phyloP scores from a whole-genome alignment of 2,888 invertebrate species.

The Drymonia ruficornis region DNA sequence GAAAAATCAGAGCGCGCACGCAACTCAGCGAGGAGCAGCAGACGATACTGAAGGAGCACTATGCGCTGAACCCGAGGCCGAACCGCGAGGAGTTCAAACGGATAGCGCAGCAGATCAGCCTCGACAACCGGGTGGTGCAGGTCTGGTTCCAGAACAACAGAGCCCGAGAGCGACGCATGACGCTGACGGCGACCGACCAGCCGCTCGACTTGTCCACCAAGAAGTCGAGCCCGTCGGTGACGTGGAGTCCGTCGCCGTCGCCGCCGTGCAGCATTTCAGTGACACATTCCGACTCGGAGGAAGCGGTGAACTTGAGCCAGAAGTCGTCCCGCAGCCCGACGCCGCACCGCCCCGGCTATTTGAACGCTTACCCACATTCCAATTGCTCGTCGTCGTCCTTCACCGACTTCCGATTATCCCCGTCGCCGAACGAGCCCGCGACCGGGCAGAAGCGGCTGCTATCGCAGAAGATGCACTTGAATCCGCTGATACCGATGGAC shows the following conservation, averaged over 20 bases:
- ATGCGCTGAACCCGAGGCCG: constrained; percentile 95
- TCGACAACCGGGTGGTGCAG: constrained; percentile 92
- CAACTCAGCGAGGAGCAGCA: constrained; percentile 98
- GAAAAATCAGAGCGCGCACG: constrained; percentile 96
- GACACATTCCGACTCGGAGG: constrained; percentile 87
- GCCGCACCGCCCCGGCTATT: constrained; percentile 78
- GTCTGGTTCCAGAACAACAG: constrained; percentile 99
- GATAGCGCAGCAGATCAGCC: constrained; percentile 92
- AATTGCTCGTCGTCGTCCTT: constrained; percentile 85
- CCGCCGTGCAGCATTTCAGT: constrained; percentile 86
- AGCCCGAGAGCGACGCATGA: constrained; percentile 92
- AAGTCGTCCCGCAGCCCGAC: constrained; percentile 87
- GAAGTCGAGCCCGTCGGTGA: constrained; percentile 84
- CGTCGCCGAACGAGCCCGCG: constrained; percentile 76
- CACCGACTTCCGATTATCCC: constrained; percentile 77
- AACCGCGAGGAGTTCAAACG: constrained; percentile 96
- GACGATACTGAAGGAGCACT: constrained; percentile 94
- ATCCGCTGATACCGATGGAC: constrained; percentile 87
- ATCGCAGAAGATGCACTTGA: constrained; percentile 60
- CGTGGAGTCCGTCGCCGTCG: constrained; percentile 86
- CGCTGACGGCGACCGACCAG: constrained; percentile 86
- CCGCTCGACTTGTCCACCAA: constrained; percentile 96
- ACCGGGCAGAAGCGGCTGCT: constrained; percentile 65
- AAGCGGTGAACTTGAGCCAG: constrained; percentile 92
- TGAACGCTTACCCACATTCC: constrained; percentile 84